Base-by-base conservation (phyloP, 2,113 vertebrate species). In the Sula dactylatra region DNA sequence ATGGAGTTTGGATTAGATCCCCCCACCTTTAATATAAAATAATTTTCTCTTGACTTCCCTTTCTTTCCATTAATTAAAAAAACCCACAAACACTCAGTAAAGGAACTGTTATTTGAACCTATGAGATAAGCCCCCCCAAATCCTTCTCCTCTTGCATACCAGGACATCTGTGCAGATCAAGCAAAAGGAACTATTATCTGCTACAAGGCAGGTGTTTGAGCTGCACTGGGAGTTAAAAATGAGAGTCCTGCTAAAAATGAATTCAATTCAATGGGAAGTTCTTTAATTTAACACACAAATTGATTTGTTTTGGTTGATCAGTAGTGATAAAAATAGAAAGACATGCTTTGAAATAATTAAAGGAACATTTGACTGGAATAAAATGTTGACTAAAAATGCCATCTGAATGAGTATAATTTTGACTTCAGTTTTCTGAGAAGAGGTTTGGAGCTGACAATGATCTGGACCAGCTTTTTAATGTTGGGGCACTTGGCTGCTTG, bases 261-360 rank as follows among this genome's bases (percentile, higher is more conserved):
- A 84, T 83, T 88, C 1, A 1, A 80, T 87, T 94, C 49, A 82
- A 65, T 65, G 31, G 70, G 54, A 93, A 91, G 31, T 85, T 90
- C 66, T 91, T 97, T 65, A 88, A 70, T 93, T 83, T 80, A 96
- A 76, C 47, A 82, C 21, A 79, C 7, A 90, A 76, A 92, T 90
- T 82, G 40, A 79, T 93, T 92, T 96, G 67, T 45, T 95, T 94
- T 79, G 70, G 44, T 86, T 95, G 78, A 91, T 92, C 58, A 80
- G 87, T 90, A 38, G 17, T n/a, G 82, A 95, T 76, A 94, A 96
- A 96, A 97, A 88, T 73, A 91, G 93, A 93, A 89, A 79, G 45
- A 55, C 19, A 45, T 14, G 15, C 15, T 89, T 89, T 85, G 52
- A 76, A 96, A 73, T 90, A 93, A 94, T 91, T 89, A 49, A 91